Conservation (phyloP, 2,113 vertebrate genomes). For the Dinomys branickii region DNA sequence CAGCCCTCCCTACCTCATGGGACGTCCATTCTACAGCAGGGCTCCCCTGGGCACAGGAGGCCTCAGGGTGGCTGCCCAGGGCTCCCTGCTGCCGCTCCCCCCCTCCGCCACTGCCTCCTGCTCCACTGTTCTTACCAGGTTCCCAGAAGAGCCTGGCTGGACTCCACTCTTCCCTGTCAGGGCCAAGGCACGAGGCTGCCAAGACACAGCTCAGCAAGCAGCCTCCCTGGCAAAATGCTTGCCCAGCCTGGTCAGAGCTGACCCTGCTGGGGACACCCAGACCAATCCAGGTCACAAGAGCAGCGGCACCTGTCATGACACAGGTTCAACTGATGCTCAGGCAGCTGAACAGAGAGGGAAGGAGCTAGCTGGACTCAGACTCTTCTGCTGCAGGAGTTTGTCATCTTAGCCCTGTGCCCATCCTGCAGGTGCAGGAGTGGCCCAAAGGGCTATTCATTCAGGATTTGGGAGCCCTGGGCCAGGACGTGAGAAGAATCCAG, state of each 20-base stretch:
- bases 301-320: rapidly evolving
- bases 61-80: neutral
- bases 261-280: neutral
- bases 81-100: neutral
- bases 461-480: neutral
- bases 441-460: neutral
- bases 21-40: neutral
- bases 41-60: neutral
- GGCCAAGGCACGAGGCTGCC: neutral
- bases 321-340: neutral
- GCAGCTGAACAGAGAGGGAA: neutral
- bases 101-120: neutral
- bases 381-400: neutral
- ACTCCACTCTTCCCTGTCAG: neutral
- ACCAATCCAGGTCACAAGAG: neutral
- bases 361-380: neutral
- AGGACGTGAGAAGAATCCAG: neutral
- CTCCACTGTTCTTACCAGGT: neutral
- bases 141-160: slow-evolving; percentile 61
- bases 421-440: neutral
- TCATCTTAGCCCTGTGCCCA: neutral
- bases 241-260: neutral
- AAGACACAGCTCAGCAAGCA: neutral
- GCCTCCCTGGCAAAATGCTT: neutral
- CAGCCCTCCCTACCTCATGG: neutral